Conservation (phyloP, 2,113 vertebrate species). For the Pica pica region DNA sequence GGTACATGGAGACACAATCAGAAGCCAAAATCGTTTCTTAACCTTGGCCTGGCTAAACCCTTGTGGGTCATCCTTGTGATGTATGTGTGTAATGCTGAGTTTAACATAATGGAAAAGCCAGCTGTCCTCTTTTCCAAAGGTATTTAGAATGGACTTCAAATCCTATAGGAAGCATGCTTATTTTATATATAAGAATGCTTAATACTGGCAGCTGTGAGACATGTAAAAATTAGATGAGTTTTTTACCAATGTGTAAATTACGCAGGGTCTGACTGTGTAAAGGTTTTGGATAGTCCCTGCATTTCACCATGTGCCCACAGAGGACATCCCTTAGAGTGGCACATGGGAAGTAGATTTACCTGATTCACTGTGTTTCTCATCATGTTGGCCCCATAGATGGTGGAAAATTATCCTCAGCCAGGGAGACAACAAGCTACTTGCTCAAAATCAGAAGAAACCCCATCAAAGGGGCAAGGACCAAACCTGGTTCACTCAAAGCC, state of each 20-base stretch:
- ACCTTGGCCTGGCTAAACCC: not conserved
- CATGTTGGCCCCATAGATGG: not conserved
- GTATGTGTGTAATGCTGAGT: not conserved
- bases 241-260: not conserved
- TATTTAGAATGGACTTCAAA: not conserved
- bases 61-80: not conserved
- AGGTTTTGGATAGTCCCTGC: not conserved
- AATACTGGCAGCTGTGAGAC: not conserved
- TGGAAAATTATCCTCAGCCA: not conserved
- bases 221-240: not conserved
- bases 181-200: not conserved
- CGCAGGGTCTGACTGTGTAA: not conserved
- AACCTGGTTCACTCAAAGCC: not conserved
- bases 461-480: not conserved
- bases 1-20: not conserved
- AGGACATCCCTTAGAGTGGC: not conserved
- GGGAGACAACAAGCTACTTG: not conserved
- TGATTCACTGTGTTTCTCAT: not conserved
- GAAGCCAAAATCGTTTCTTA: not conserved
- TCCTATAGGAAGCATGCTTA: fast-evolving
- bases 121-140: not conserved
- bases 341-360: not conserved
- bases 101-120: not conserved
- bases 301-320: not conserved
- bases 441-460: not conserved